phyloP scores from a whole-genome alignment of 2,888 invertebrate genomes.

The Agrotis puta region DNA sequence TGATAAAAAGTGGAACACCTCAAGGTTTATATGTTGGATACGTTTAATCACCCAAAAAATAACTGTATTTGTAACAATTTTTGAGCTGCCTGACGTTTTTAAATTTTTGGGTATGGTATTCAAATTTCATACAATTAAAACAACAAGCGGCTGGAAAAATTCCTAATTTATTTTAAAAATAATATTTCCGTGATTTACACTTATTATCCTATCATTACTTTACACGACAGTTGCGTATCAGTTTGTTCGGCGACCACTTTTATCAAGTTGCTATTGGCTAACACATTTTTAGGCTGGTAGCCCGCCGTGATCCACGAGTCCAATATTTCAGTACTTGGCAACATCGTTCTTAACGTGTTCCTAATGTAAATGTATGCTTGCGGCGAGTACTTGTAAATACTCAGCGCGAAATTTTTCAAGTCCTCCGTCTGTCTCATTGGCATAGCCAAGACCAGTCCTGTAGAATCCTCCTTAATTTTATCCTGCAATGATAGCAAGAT shows the following conservation, averaged over 20 bases:
- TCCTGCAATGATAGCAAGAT: conserved; percentile 85
- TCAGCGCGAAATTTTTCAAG: conserved; percentile 86
- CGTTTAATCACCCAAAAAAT: too few relatives aligned
- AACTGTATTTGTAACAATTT: too few relatives aligned
- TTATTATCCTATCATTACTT: conserved; percentile 79
- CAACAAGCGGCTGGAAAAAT: conserved; percentile 51
- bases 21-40: too few relatives aligned
- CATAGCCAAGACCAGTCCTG: conserved; percentile 86
- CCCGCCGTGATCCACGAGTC: conserved; percentile 85
- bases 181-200: conserved; percentile 67
- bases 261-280: conserved; percentile 78
- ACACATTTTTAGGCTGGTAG: conserved; percentile 80
- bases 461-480: conserved; percentile 86
- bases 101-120: too few relatives aligned
- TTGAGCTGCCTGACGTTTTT: too few relatives aligned
- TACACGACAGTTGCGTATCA: conserved; percentile 84
- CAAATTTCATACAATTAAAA: conserved; percentile 32
- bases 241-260: conserved; percentile 85
- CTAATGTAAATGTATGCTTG: conserved; percentile 87
- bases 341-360: conserved; percentile 84
- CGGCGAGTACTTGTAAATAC: conserved; percentile 87
- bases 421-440: conserved; percentile 87
- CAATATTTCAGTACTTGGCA: conserved; percentile 85
- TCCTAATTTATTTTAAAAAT: conserved; percentile 64
- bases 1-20: too few relatives aligned